Base-by-base conservation (phyloP, 2,797 vertebrate genomes). In the Leptodactylus fallax region DNA sequence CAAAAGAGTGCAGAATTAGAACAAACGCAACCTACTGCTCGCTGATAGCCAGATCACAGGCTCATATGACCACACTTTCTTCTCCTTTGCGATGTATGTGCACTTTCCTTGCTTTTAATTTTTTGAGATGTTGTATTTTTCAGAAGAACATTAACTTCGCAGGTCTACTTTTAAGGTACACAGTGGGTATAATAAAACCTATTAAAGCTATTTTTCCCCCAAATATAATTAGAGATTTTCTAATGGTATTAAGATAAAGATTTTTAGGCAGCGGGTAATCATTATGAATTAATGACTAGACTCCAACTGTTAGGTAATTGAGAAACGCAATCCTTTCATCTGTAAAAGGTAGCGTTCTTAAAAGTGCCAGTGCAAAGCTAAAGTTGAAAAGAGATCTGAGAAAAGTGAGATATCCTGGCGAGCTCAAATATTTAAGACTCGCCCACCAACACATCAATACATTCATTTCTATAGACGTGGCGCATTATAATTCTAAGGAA, bases 211-310 rank as follows among this genome's bases (percentile, higher is more conserved):
- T 77, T 63, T 79, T 69, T 55, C 45, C 60, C 69, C 72, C 56
- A 82, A 67, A 83, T 87, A 83, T 55, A 67, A 77, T 87, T 87
- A 69, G 11, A 87, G 60, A 56, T 67, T 78, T 83, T 87, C 80
- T 81, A 78, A 78, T 67, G 19, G 63, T 80, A 86, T 86, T 79
- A 86, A 67, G 76, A 79, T 69, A 79, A 77, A 56, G 58, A 78
- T 56, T 83, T 78, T 78, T 67, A 83, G 76, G 80, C 71, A 69
- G 60, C 49, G 61, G 86, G 72, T 45, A 83, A 83, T 83, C 86
- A 87, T 87, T 87, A 83, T 83, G 80, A 83, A 83, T 83, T 87
- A 82, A 87, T 82, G 71, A 87, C 69, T 72, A 13, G 53, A 53
- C 74, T 83, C 86, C 71, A 58, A 77, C 81, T 78, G 86, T 83